Percentiles rank a stretch among this genome's conserved stretches.
Conservation (phyloP, 2,888 invertebrate species). For the Micoletzkya japonica region DNA sequence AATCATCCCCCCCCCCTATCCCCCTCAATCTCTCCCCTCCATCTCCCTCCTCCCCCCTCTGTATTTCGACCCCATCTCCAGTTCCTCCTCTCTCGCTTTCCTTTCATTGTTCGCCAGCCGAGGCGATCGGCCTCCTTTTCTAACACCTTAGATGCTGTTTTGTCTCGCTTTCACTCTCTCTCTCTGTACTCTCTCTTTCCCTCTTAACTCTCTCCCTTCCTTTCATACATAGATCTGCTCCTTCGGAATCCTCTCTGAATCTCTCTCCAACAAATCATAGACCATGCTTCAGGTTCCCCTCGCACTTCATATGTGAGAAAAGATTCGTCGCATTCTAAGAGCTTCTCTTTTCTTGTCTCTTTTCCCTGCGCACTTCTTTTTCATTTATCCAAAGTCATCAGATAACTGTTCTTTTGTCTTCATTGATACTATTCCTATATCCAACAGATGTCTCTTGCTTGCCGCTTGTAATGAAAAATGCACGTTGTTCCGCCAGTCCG, state of each 20-base stretch:
- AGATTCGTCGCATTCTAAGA: background rate
- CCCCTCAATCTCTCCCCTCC: background rate
- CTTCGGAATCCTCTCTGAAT: background rate
- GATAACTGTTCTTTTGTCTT: no score
- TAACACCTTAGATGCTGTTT: no score
- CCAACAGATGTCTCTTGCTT: no score
- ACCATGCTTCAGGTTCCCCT: background rate
- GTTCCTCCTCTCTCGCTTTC: background rate
- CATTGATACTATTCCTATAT: no score
- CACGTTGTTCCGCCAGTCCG: no score
- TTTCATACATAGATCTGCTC: background rate
- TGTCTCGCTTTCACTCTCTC: no score
- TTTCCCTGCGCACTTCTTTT: background rate
- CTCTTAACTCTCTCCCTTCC: background rate
- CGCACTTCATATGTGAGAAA: background rate
- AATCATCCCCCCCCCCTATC: background rate
- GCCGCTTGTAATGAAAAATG: no score
- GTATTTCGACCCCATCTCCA: background rate
- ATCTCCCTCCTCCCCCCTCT: background rate
- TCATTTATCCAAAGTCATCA: no score
- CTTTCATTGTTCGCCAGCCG: background rate
- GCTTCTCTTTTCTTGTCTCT: background rate
- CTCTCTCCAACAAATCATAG: background rate
- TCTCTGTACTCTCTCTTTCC: constrained; percentile 3
- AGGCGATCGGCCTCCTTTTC: no score